Conservation (phyloP, 2,113 vertebrate species). For the Anthoscopus minutus region DNA sequence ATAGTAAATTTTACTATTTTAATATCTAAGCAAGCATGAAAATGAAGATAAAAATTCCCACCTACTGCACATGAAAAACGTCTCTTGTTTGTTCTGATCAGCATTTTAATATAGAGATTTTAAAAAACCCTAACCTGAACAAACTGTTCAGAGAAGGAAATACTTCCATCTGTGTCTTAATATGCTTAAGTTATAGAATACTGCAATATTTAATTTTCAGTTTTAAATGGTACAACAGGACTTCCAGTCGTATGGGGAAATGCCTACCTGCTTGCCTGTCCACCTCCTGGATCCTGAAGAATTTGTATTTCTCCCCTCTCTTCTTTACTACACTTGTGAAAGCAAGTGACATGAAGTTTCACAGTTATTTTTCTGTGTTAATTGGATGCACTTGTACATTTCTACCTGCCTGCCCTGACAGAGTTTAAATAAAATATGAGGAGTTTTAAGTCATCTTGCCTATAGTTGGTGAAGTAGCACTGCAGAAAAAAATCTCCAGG, state of each 20-base stretch:
- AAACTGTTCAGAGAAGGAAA: not conserved
- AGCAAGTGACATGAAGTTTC: not conserved
- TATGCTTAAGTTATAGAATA: not conserved
- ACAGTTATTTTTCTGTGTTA: not conserved
- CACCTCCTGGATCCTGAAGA: not conserved
- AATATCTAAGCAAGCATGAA: not conserved
- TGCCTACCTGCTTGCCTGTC: not conserved
- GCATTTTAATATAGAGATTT: not conserved
- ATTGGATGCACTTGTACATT: not conserved
- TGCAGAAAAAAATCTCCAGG: not conserved
- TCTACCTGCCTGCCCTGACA: not conserved
- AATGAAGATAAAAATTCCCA: not conserved
- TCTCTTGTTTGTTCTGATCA: not conserved
- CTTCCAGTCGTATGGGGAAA: not conserved
- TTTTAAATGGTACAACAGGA: not conserved
- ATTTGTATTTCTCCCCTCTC: not conserved
- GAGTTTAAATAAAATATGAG: not conserved
- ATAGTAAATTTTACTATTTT: not conserved
- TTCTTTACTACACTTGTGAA: not conserved
- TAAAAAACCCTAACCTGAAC: not conserved
- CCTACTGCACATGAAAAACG: not conserved
- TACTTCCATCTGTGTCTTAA: not conserved
- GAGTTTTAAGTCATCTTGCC: not conserved
- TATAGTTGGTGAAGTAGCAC: not conserved
- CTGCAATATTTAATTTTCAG: not conserved